A percentile compares a stretch with the other conserved stretches of the same genome.
These are phyloP conservation scores for Callionymus lyra DNA, from an alignment of 2,113 vertebrate species.

Conservation along the genomic window DNA sequence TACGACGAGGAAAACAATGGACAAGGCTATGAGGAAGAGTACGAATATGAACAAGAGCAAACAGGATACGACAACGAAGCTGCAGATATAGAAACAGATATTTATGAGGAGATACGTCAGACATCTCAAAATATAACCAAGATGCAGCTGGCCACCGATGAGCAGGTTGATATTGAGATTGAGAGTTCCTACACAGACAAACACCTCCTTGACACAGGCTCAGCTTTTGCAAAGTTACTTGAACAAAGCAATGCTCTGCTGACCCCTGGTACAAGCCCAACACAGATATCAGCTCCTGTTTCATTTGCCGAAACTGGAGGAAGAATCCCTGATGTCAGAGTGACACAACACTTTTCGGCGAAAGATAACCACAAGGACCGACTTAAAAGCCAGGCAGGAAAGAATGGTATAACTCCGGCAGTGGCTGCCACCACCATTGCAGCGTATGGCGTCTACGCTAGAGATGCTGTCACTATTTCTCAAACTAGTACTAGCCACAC, in stretches of 20 bases:
- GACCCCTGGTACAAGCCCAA: constrained; percentile 93
- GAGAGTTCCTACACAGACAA: constrained; percentile 73
- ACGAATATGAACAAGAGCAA: constrained; percentile 67
- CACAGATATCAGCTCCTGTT: constrained; percentile 84
- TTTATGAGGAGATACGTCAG: constrained; percentile 86
- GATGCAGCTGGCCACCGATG: constrained; percentile 66
- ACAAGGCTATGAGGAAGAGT: constrained; percentile 76
- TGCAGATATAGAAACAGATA: constrained; percentile 63
- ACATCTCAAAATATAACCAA: constrained; percentile 74
- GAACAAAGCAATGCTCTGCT: constrained; percentile 70
- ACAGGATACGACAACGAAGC: constrained; percentile 59
- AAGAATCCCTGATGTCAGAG: constrained; percentile 81
- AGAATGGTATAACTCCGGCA: constrained; percentile 62
- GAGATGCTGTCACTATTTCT: constrained; percentile 67
- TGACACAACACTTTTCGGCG: constrained; percentile 87
- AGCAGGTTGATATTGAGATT: constrained; percentile 63
- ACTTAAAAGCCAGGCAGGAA: constrained; percentile 71
- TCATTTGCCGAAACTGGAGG: constrained; percentile 74
- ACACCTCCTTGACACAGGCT: constrained; percentile 81
- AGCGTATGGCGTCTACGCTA: constrained; percentile 68
- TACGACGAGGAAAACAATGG: constrained; percentile 66
- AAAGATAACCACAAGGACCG: constrained; percentile 81
- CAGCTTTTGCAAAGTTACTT: constrained; percentile 74
- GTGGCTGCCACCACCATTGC: constrained; percentile 63
- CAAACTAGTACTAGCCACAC: constrained; percentile 61